These are phyloP conservation scores for Sebastiscus tertius DNA, from an alignment of 2,797 vertebrate species.

Conservation along the genomic window DNA sequence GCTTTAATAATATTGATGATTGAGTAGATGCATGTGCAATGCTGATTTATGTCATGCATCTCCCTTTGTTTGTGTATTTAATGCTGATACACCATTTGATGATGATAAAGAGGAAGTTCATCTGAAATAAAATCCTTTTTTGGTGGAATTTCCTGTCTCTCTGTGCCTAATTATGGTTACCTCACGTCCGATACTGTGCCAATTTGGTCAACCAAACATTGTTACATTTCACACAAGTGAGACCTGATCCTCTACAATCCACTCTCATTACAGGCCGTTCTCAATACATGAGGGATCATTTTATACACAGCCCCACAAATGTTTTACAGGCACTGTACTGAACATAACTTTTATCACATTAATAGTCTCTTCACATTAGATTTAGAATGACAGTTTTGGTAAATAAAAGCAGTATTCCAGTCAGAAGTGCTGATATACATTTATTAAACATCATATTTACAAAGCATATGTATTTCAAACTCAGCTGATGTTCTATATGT, in stretches of 20 bases:
- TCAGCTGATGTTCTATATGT: neutral
- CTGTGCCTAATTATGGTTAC: no score
- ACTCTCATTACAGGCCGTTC: neutral
- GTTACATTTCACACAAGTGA: neutral
- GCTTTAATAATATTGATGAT: no score
- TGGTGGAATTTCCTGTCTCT: no score
- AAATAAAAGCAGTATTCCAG: neutral
- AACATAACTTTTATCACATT: neutral
- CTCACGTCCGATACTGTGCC: accelerated
- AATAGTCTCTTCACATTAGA: neutral
- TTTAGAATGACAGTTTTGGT: neutral
- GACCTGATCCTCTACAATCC: neutral
- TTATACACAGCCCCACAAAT: neutral
- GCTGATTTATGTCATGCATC: no score
- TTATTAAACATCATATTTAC: conserved; percentile 31
- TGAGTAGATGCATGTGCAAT: no score
- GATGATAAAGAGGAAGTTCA: no score
- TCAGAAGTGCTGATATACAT: neutral
- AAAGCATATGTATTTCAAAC: conserved; percentile 8
- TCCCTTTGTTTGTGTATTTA: no score
- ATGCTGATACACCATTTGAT: no score
- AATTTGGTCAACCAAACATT: no score
- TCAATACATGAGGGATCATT: neutral
- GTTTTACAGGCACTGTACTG: neutral
- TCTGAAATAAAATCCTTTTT: no score